Conservation (phyloP, 2,888 invertebrate species). For the Andrena chrysosceles region DNA sequence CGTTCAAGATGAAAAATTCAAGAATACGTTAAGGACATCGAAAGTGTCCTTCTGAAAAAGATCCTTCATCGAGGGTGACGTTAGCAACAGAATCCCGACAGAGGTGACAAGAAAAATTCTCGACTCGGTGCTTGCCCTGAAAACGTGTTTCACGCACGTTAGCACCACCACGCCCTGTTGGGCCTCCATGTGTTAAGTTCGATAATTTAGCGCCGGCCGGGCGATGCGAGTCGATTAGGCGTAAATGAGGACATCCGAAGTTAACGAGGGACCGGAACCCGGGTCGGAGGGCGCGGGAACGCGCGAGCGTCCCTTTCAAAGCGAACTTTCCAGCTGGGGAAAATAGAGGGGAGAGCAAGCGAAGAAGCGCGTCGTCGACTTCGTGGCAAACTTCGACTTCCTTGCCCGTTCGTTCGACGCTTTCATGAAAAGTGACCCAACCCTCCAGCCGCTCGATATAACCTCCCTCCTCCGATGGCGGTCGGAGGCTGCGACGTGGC, state of each 20-base stretch:
- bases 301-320: conserved; percentile 57
- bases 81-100: background rate
- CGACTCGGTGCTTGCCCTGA: conserved; percentile 63
- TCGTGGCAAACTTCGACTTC: conserved; percentile 49
- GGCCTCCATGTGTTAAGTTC: conserved; percentile 64
- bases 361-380: conserved; percentile 27
- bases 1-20: background rate
- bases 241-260: conserved; percentile 70
- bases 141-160: conserved; percentile 63
- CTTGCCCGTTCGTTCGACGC: conserved; percentile 27
- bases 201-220: conserved; percentile 65
- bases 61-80: background rate
- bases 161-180: conserved; percentile 51
- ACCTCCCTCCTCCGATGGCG: background rate
- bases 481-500: background rate
- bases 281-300: conserved; percentile 15
- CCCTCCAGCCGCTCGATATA: conserved; percentile 15
- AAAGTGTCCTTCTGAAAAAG: background rate
- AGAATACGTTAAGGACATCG: background rate
- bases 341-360: conserved; percentile 39
- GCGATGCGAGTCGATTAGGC: conserved; percentile 70
- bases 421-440: conserved; percentile 30
- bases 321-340: conserved; percentile 54
- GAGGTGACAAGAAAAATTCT: conserved; percentile 48
- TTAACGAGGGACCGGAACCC: conserved; percentile 66